These are phyloP conservation scores for Dicrurus megarhynchus DNA, from an alignment of 2,113 vertebrate genomes.

Conservation along the genomic window DNA sequence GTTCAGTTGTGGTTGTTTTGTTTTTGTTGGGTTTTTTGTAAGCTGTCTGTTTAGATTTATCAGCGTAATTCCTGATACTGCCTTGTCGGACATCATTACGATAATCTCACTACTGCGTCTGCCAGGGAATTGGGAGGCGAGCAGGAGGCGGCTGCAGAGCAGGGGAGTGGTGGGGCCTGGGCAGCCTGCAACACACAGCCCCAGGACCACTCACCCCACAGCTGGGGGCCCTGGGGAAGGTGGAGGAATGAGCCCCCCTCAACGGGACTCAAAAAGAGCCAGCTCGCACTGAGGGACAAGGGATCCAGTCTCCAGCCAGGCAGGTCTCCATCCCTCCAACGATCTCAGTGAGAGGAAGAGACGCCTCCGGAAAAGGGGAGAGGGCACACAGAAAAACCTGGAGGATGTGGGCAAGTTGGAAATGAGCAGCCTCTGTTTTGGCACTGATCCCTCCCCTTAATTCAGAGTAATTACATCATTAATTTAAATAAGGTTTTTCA, in stretches of 20 bases:
- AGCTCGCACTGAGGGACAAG: fast-evolving
- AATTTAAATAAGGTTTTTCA: slow-evolving; percentile 22
- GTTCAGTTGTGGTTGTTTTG: slow-evolving; percentile 12
- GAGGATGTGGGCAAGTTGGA: background rate
- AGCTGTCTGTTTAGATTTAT: slow-evolving; percentile 71
- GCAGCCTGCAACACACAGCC: background rate
- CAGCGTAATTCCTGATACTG: slow-evolving; percentile 61
- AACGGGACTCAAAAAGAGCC: background rate
- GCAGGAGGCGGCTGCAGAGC: background rate
- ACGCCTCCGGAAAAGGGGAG: background rate
- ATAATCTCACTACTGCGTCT: slow-evolving; percentile 51
- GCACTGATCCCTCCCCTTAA: slow-evolving; percentile 24
- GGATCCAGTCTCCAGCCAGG: background rate
- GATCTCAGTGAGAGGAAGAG: background rate
- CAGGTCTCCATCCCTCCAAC: background rate
- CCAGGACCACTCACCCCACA: background rate
- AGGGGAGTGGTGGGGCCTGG: background rate
- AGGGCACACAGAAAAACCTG: background rate
- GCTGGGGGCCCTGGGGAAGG: background rate
- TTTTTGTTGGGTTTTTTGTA: slow-evolving; percentile 13
- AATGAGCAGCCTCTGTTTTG: slow-evolving; percentile 36
- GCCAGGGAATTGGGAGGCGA: background rate
- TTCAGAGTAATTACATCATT: slow-evolving; percentile 29
- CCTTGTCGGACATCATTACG: slow-evolving; percentile 65
- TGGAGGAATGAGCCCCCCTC: fast-evolving